These are phyloP conservation scores for Sinocyclocheilus anophthalmus DNA, from an alignment of 2,113 vertebrate species.

Conservation along the genomic window DNA sequence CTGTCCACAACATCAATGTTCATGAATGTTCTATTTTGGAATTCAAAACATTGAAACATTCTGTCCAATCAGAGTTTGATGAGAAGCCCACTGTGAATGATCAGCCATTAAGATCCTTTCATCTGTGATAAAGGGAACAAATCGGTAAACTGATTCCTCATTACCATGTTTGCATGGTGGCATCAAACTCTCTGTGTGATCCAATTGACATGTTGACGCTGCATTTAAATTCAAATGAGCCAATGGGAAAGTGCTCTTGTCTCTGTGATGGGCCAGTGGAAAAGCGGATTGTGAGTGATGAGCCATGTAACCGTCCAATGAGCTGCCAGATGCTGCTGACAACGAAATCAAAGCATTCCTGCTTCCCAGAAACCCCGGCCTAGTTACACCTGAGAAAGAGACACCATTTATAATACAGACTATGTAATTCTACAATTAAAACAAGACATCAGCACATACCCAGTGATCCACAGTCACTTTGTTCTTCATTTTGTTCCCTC, in stretches of 20 bases:
- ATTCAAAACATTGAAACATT: slow-evolving; percentile 20
- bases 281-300: neutral
- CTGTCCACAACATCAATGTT: slow-evolving; percentile 37
- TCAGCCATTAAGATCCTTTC: slow-evolving; percentile 55
- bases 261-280: slow-evolving; percentile 33
- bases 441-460: slow-evolving; percentile 54
- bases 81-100: slow-evolving; percentile 42
- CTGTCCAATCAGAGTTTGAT: slow-evolving; percentile 36
- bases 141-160: slow-evolving; percentile 50
- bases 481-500: slow-evolving; percentile 60
- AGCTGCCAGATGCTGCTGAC: neutral
- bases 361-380: neutral
- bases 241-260: slow-evolving; percentile 45
- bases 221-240: slow-evolving; percentile 49
- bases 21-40: neutral
- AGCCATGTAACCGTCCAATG: neutral
- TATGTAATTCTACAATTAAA: neutral
- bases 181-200: slow-evolving; percentile 44
- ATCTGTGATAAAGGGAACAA: slow-evolving; percentile 54
- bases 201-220: slow-evolving; percentile 33
- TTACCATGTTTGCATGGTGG: slow-evolving; percentile 52
- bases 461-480: neutral
- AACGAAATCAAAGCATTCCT: slow-evolving; percentile 8
- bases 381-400: slow-evolving; percentile 1
- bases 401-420: neutral